Percentiles rank a stretch among this genome's conserved stretches.
phyloP scores from a whole-genome alignment of 2,888 invertebrate species.

The Actias luna region DNA sequence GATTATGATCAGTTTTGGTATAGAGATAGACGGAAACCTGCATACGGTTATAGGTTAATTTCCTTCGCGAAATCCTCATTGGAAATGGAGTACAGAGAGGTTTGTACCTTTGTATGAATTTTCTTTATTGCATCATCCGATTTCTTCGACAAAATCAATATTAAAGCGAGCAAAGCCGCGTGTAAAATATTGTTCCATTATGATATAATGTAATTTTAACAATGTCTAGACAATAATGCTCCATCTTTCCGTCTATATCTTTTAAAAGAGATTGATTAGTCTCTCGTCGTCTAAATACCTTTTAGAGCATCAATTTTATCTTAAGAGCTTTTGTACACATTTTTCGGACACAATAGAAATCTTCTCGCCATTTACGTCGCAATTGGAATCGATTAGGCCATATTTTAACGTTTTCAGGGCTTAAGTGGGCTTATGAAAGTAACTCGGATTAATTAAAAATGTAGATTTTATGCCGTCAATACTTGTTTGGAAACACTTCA shows the following conservation, averaged over 20 bases:
- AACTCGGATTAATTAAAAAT: no score
- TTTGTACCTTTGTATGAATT: no score
- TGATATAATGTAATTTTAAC: background rate
- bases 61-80: no score
- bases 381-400: background rate
- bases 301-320: constrained; percentile 8
- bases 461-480: no score
- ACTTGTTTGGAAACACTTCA: no score
- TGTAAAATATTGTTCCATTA: background rate
- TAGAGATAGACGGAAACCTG: no score
- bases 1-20: no score
- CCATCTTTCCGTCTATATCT: background rate
- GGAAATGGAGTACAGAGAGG: no score
- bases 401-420: background rate
- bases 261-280: background rate
- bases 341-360: background rate
- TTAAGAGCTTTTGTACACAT: background rate
- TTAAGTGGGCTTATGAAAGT: no score
- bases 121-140: no score
- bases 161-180: background rate
- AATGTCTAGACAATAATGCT: background rate
- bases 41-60: no score
- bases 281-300: background rate
- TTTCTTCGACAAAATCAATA: no score
- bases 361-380: background rate